Evolutionary conservation across 2,888 invertebrate genomes (phyloP).

Genomic region (Aporophyla nigra): DNA sequence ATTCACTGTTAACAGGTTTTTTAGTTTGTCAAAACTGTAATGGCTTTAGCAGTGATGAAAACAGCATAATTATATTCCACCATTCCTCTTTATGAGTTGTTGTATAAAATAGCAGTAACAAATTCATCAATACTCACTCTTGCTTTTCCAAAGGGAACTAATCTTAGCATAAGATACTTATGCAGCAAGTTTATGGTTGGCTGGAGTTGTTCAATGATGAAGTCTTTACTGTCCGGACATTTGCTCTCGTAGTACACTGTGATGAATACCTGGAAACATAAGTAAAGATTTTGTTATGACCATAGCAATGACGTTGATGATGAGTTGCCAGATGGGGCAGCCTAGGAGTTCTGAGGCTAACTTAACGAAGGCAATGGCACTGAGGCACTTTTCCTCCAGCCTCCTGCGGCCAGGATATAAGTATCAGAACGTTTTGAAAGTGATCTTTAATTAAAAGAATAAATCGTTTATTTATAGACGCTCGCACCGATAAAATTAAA

Average conservation of each 20-base stretch:
- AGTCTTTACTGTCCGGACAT: constrained; percentile 91
- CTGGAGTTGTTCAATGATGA: constrained; percentile 89
- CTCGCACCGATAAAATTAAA: not conserved
- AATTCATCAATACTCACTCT: constrained; percentile 83
- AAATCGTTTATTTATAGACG: no score
- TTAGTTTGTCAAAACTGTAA: not conserved
- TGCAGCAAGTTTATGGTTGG: constrained; percentile 88
- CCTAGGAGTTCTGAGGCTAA: constrained; percentile 96
- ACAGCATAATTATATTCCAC: not conserved
- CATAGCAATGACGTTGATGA: constrained; percentile 99
- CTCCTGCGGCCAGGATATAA: constrained; percentile 97
- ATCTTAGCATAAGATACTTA: constrained; percentile 86
- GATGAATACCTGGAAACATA: constrained; percentile 79
- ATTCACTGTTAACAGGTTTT: not conserved
- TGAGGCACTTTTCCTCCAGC: constrained; percentile 97
- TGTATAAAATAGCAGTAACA: not conserved
- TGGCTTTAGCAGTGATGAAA: not conserved
- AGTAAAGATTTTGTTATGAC: constrained; percentile 97
- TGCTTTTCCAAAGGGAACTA: constrained; percentile 93
- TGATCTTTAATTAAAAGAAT: no score
- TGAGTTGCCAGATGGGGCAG: constrained; percentile 99
- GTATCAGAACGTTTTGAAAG: constrained; percentile 10
- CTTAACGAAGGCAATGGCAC: constrained; percentile 98
- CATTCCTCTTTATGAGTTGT: not conserved
- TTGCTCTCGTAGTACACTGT: constrained; percentile 92